These are phyloP conservation scores for Tursiops truncatus DNA, from an alignment of 2,113 vertebrate species.

Conservation along the genomic window DNA sequence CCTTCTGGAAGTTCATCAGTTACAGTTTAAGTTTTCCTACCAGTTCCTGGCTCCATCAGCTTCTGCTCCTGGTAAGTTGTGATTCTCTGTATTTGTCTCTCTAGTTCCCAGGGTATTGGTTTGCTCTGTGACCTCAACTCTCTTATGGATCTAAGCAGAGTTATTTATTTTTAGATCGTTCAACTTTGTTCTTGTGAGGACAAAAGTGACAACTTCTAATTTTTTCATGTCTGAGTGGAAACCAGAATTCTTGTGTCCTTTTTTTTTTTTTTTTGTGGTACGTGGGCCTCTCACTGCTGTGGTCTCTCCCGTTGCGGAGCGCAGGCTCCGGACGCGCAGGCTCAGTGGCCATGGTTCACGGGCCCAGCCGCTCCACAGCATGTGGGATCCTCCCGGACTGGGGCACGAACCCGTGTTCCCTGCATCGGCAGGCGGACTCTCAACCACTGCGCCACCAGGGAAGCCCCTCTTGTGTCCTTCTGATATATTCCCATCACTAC, in stretches of 20 bases:
- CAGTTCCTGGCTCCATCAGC: neutral
- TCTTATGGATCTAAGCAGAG: neutral
- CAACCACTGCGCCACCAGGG: too few relatives aligned
- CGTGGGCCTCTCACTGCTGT: too few relatives aligned
- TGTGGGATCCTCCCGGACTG: too few relatives aligned
- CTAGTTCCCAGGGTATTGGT: neutral
- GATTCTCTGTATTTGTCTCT: neutral
- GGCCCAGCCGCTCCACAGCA: too few relatives aligned
- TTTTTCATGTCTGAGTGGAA: constrained; percentile 19
- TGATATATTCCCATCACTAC: neutral
- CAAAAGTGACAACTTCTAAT: neutral
- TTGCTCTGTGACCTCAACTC: neutral
- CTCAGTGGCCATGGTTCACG: too few relatives aligned
- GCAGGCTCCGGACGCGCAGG: too few relatives aligned
- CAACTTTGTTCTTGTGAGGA: neutral
- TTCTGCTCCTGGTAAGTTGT: neutral
- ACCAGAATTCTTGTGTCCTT: neutral
- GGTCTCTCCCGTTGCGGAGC: too few relatives aligned
- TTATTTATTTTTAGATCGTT: neutral
- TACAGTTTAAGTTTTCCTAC: neutral
- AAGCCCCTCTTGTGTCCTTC: neutral
- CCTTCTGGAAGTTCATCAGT: neutral
- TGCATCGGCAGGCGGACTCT: too few relatives aligned
- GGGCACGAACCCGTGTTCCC: too few relatives aligned
- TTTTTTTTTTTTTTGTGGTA: too few relatives aligned